Percentiles rank a stretch among this genome's conserved stretches.
Evolutionary conservation across 1,140 invertebrate species (phyloP).

Genomic region (Zaprionus nigranus): DNA sequence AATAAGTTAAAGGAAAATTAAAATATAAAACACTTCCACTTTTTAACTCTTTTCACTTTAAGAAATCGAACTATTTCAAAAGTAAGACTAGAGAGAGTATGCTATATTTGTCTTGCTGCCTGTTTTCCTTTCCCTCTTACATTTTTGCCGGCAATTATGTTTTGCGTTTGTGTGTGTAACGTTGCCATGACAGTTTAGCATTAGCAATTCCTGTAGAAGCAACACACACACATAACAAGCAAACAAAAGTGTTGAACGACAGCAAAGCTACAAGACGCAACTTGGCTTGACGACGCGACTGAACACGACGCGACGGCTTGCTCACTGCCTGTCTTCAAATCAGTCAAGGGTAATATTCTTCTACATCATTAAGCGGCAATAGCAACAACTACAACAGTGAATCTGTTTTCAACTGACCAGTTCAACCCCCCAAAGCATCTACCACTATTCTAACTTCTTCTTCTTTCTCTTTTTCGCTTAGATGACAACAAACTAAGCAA

Average conservation of each 20-base stretch:
- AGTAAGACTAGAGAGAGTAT: background rate
- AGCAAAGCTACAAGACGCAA: slow-evolving; percentile 10
- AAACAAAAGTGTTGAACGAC: background rate
- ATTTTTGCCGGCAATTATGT: slow-evolving; percentile 41
- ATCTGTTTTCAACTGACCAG: slow-evolving; percentile 8
- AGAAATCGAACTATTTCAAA: too few relatives aligned
- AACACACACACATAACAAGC: slow-evolving; percentile 5
- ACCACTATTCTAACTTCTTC: too few relatives aligned
- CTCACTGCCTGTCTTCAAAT: slow-evolving; percentile 32
- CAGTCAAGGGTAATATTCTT: slow-evolving; percentile 72
- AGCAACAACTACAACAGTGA: slow-evolving; percentile 20
- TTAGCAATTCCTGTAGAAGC: slow-evolving; percentile 11
- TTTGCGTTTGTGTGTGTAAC: slow-evolving; percentile 1
- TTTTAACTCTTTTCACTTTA: background rate
- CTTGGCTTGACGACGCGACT: background rate
- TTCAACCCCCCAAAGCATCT: background rate
- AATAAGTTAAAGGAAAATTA: background rate
- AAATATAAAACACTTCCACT: too few relatives aligned
- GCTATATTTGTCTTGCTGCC: background rate
- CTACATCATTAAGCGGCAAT: slow-evolving; percentile 65
- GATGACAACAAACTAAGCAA: slow-evolving; percentile 4
- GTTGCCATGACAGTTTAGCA: slow-evolving; percentile 45
- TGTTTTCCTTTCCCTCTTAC: background rate
- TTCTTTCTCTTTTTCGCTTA: background rate
- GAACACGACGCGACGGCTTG: background rate